Percentiles rank a stretch among this genome's conserved stretches.
Conservation (phyloP, 2,888 invertebrate species). For the Drosophila niveifrons region DNA sequence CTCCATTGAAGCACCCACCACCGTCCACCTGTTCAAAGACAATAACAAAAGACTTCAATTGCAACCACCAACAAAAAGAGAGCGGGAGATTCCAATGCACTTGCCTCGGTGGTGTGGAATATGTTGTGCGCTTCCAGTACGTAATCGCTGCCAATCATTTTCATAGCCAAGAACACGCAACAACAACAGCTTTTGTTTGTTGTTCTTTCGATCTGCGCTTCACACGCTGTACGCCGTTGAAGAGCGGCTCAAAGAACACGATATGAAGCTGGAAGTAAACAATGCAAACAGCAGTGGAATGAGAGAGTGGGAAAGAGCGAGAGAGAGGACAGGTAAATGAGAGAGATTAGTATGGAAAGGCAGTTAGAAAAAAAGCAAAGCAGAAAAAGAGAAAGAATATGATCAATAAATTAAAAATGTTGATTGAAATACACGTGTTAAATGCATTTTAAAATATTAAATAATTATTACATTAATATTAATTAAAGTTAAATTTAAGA, state of each 20-base stretch:
- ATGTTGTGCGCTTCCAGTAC: conserved; percentile 95
- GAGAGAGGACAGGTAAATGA: neutral
- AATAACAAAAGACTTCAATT: conserved; percentile 55
- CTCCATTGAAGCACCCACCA: conserved; percentile 91
- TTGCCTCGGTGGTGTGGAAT: conserved; percentile 94
- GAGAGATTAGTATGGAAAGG: conserved; percentile 7
- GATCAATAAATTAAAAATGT: neutral
- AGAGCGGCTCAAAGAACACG: conserved; percentile 64
- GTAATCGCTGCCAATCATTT: conserved; percentile 93
- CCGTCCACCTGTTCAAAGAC: conserved; percentile 89
- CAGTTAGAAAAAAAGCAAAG: conserved; percentile 1
- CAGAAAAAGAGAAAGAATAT: neutral
- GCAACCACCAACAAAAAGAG: conserved; percentile 9
- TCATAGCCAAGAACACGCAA: conserved; percentile 74
- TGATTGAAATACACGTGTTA: neutral
- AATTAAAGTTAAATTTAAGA: neutral
- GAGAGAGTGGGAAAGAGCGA: neutral
- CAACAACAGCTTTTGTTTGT: conserved; percentile 56
- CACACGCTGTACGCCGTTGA: conserved; percentile 53
- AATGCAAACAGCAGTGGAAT: conserved; percentile 24
- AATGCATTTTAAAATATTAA: neutral
- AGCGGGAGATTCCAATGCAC: conserved; percentile 43
- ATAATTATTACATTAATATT: neutral
- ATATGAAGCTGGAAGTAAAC: conserved; percentile 39
- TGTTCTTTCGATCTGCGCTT: conserved; percentile 55